Base-by-base conservation (phyloP, 1,140 invertebrate genomes). In the Platorchestia sp. region DNA sequence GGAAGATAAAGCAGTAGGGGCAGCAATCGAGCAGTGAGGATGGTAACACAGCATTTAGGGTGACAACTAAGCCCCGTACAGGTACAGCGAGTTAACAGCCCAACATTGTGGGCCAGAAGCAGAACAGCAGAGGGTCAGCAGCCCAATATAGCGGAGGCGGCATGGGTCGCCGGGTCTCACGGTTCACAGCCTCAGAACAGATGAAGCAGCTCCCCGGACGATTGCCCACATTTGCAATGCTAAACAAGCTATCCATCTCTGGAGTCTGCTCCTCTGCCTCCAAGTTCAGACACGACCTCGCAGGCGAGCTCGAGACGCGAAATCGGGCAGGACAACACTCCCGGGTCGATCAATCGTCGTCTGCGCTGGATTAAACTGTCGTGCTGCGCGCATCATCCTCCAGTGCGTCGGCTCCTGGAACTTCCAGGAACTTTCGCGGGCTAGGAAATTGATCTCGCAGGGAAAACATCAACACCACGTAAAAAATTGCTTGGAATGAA, bases 221-320 rank as follows among this genome's bases (percentile, higher is more conserved):
- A 89, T 89, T 89, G 41, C 41, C 87, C 43, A 44, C 87, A 89
- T 89, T 89, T 89, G 87, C 87, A 89, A 89, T 89, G 87, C 87
- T 89, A 89, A 89, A 89, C 87, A 89, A 89, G 87, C 87, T 44
- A 89, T 89, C 87, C 87, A 89, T 89, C 87, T 89, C 87, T 75
- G 59, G 87, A 89, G 41, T 41, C 87, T 44, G 41, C n/a, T 42
- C 41, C 87, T 41, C 41, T 89, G 43, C 41, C 87, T 44, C 87
- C 36, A 89, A 43, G 5, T 89, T 43, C 41, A 27, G 27, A 44
- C 41, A 27, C 36, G 5, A 5, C 41, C 87, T 44, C 43, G 87
- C 87, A 42, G 87, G 87, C 41, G 41, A 10, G 87, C 43, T 42
- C 10, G 87, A 43, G 41, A 89, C 87, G 7, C n/a, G 43, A 89